Base-by-base conservation (phyloP, 2,797 vertebrate genomes). In the Argya squamiceps region DNA sequence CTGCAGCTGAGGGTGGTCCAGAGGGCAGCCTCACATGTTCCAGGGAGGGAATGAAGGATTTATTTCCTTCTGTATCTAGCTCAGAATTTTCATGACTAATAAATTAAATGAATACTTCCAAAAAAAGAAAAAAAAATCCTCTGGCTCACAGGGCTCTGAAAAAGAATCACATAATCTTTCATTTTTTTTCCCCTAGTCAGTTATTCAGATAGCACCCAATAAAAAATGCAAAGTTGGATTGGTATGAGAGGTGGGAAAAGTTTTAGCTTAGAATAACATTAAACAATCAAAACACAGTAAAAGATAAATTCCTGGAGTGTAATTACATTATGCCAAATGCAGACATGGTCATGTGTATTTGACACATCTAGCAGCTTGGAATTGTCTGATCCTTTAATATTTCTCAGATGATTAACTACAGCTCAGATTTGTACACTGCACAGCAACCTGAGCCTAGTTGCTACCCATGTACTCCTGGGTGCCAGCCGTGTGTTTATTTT, bases 101-200 rank as follows among this genome's bases (percentile, higher is more conserved):
- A 96, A 90, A 96, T 97, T 92, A 78, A 93, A 95, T 59, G 8
- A 91, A 73, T 95, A 76, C 39, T 92, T 93, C 43, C 50, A 95
- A 92, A 89, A 92, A 73, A 44, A 7, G 34, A 62, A 68, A 75
- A 65, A 84, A 74, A 26, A 47, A 9, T 15, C 34, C 22, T 78
- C 67, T 79, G 67, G 43, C 74, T 83, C n/a, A 27, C 58, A 46
- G 39, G 56, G 17, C 27, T 78, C 83, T 63, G 63, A 84, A 75
- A 94, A 93, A 87, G 55, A 79, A 79, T 74, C 80, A 73, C 83
- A 69, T 79, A 67, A 77, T 93, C 70, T 91, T 82, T 96, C 77
- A 59, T 71, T 83, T 69, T 62, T 68, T 50, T 29, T 29, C 6
- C 15, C 63, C 27, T 65, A n/a, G 67, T 29, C 55, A 70, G 59